Evolutionary conservation across 2,113 vertebrate genomes (phyloP).

Genomic region (Catharus minimus): DNA sequence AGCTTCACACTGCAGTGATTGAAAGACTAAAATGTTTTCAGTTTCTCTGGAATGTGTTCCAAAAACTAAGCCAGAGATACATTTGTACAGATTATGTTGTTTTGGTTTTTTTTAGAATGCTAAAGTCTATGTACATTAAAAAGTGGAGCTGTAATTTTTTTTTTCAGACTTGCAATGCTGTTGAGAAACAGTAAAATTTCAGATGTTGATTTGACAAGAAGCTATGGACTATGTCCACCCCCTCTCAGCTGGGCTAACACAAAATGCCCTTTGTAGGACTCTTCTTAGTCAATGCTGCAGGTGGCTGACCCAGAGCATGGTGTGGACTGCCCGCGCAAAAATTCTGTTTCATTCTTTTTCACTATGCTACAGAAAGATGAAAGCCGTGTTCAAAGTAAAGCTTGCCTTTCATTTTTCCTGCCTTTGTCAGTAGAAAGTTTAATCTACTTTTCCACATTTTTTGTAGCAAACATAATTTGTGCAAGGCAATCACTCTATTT

Average conservation of each 20-base stretch:
- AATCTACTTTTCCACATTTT: background rate
- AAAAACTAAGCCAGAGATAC: background rate
- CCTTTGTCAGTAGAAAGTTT: background rate
- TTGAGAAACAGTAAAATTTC: background rate
- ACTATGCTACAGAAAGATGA: background rate
- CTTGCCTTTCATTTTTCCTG: background rate
- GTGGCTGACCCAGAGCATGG: background rate
- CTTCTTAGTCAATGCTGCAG: background rate
- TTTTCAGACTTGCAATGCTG: background rate
- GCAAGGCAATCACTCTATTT: background rate
- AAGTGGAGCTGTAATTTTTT: background rate
- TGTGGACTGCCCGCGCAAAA: background rate
- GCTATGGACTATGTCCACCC: background rate
- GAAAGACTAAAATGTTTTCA: background rate
- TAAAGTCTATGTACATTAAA: fast-evolving
- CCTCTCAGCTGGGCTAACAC: background rate
- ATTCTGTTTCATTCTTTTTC: background rate
- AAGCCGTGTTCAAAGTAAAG: background rate
- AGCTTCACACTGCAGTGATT: background rate
- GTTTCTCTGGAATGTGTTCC: background rate
- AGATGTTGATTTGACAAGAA: background rate
- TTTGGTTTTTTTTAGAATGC: background rate
- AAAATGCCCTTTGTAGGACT: background rate
- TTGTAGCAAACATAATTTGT: background rate
- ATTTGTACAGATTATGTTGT: background rate